Base-by-base conservation (phyloP, 2,888 invertebrate species). In the Ganaspis brasiliensis region DNA sequence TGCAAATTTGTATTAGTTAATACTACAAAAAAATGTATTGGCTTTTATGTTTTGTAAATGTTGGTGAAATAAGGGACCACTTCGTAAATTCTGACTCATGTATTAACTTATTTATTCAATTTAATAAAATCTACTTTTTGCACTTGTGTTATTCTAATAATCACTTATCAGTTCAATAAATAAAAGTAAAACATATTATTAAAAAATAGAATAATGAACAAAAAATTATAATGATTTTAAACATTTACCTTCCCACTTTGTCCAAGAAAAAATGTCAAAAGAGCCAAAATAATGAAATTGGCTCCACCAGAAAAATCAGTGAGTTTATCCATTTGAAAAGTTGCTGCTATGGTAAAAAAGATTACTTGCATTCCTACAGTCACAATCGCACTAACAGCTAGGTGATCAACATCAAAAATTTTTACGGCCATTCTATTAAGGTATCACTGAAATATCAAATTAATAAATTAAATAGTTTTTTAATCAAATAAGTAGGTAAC, bases 271-370 rank as follows among this genome's bases (percentile, higher is more conserved):
- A 98, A 97, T 35, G 98, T 98, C 59, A 98, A 92, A 79, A 98
- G 91, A 9, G 98, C 97, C 83, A 98, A 94, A 74, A 97, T 96
- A 83, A 98, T 96, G 91, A 98, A 98, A 92, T 98, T 98, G 75
- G 96, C 96, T 75, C 98, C 98, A 9, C 98, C 97, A 79, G 98
- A 98, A 92, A 98, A 97, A 92, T 98, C 98, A 0, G 98, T 97
- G 76, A 98, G 93, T 92, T 98, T 97, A 91, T 98, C 98, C 92
- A 96, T 95, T 91, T 97, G 96, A 85, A 97, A 96, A 74, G 95
- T 94, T 5, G 97, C 96, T 56, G 97, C 97, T 84, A 98, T 94
- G 52, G 95, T 93, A 92, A 98, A 98, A 92, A 98, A 98, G 73
- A 97, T 93, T 74, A 98, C 93, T 92, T 98, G 98, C 96, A 97